Base-by-base conservation (phyloP, 2,888 invertebrate species). In the Folsomia manolachei region DNA sequence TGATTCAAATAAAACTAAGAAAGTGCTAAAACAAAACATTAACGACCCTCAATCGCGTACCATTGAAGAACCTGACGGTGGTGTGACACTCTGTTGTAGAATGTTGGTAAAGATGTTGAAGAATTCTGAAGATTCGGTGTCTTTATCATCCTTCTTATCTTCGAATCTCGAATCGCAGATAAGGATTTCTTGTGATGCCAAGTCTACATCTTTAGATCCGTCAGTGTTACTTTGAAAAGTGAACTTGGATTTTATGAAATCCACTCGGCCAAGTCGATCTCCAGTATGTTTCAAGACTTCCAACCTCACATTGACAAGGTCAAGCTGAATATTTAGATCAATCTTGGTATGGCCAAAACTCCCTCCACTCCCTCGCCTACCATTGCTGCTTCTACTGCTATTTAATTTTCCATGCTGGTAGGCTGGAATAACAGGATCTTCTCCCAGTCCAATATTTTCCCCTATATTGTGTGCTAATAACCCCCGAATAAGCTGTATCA, bases 151-250 rank as follows among this genome's bases (percentile, higher is more conserved):
- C 9, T 39, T 9, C n/a, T 2, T 51, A 1, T 24, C 56, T 24
- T 65, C 76, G 76, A 83, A 86, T 64, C 93, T 87, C 18, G 90
- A 91, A 84, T 95, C 95, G 68, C 88, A 88, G 66, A 93, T 88
- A 21, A 91, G 85, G 82, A 95, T 94, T 84, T 94, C 95, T 84
- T 93, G 93, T 0, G 96, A 97, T 0, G 95, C 93, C 23, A 97
- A 87, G 84, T 96, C 96, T 68, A 97, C 89, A 82, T 96, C 96
- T 84, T 94, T 94, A 18, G 93, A 90, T 63, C 91, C 89, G 84
- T 97, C 95, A 80, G 93, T 94, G 83, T 90, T 91, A 2, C 91
- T 90, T 83, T 96, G 95, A 69, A 94, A 89, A 60, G 92, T 90
- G 62, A 97, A 86, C 21, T 90, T 88, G 0, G 96, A 96, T 84